Conservation (phyloP, 2,797 vertebrate genomes). For the Urosaurus nigricauda region DNA sequence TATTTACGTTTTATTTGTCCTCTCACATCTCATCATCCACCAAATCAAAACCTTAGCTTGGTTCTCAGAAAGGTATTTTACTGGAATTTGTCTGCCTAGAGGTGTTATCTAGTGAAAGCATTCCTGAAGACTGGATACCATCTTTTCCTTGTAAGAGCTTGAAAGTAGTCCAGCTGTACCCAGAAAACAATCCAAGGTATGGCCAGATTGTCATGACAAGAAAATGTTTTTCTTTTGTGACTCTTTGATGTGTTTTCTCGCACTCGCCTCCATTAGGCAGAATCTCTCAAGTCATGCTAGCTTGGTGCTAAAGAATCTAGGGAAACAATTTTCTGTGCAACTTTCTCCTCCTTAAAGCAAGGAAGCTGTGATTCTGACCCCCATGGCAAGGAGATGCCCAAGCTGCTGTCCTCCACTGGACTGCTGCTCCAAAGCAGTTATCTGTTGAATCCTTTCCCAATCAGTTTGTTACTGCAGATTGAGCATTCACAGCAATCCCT, state of each 20-base stretch:
- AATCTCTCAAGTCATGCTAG: background rate
- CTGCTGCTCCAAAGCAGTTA: background rate
- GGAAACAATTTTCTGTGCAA: no score
- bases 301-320: background rate
- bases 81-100: background rate
- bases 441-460: background rate
- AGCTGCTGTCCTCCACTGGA: background rate
- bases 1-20: background rate
- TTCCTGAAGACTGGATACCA: background rate
- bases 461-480: background rate
- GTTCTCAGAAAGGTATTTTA: background rate
- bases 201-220: background rate
- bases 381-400: background rate
- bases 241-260: background rate
- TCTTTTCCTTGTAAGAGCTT: background rate
- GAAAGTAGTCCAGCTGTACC: background rate
- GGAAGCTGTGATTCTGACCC: background rate
- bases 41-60: no score
- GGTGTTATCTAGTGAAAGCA: background rate
- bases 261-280: no score
- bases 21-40: background rate
- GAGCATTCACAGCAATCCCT: background rate
- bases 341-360: background rate
- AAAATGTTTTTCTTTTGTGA: background rate
- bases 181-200: background rate